Percentiles rank a stretch among this genome's conserved stretches.
Conservation (phyloP, 2,888 invertebrate genomes). For the Drosophila vallismaia region DNA sequence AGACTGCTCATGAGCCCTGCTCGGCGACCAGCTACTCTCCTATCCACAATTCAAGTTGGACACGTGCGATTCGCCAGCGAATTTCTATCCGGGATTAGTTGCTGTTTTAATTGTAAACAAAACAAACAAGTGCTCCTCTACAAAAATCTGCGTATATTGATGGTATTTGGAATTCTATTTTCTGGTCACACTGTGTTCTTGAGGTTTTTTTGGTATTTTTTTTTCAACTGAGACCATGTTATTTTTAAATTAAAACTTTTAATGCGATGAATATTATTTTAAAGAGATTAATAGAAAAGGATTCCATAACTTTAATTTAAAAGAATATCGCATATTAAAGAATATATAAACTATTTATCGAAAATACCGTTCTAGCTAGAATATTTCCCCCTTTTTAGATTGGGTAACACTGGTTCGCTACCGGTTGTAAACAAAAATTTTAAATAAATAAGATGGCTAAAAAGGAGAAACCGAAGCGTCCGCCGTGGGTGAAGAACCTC, state of each 20-base stretch:
- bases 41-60: neutral
- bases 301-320: too few relatives aligned
- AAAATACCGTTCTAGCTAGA: too few relatives aligned
- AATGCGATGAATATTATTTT: too few relatives aligned
- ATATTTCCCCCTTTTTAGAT: too few relatives aligned
- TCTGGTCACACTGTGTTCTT: too few relatives aligned
- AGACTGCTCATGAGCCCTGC: conserved; percentile 20
- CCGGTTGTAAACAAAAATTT: conserved; percentile 19
- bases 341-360: too few relatives aligned
- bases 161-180: too few relatives aligned
- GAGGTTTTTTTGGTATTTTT: too few relatives aligned
- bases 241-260: too few relatives aligned
- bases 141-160: conserved; percentile 7
- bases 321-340: too few relatives aligned
- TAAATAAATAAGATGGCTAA: conserved; percentile 43
- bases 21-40: conserved; percentile 10
- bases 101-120: conserved; percentile 32
- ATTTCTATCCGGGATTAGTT: neutral
- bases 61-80: conserved; percentile 3
- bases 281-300: too few relatives aligned
- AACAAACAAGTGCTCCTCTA: conserved; percentile 49
- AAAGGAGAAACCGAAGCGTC: conserved; percentile 45
- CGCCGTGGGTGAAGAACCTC: conserved; percentile 92
- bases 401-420: neutral
- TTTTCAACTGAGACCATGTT: too few relatives aligned